Evolutionary conservation across 2,113 vertebrate genomes (phyloP).

Genomic region (Egretta garzetta): DNA sequence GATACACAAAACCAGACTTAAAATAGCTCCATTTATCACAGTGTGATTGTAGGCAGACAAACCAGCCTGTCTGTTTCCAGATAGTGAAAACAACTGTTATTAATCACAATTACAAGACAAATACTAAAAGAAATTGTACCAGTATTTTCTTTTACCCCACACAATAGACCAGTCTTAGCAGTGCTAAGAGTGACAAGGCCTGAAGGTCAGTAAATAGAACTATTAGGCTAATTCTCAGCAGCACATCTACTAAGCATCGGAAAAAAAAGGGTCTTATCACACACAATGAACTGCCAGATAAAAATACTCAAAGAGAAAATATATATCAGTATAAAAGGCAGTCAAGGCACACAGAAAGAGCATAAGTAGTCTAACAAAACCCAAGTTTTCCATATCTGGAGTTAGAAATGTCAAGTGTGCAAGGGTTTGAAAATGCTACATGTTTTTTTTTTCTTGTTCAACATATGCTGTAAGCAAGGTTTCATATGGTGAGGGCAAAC

Average conservation of each 20-base stretch:
- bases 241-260: conserved; percentile 44
- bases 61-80: conserved; percentile 92
- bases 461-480: not conserved
- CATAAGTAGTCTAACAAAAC: not conserved
- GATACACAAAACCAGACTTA: conserved; percentile 90
- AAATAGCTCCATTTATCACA: conserved; percentile 97
- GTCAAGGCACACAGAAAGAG: not conserved
- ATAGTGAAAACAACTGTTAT: conserved; percentile 92
- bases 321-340: not conserved
- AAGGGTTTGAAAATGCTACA: not conserved
- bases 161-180: conserved; percentile 67
- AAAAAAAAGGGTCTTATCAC: conserved; percentile 27
- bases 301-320: not conserved
- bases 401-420: not conserved
- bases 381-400: not conserved
- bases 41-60: conserved; percentile 96
- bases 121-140: conserved; percentile 82
- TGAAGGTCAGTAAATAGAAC: conserved; percentile 86
- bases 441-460: not conserved
- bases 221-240: conserved; percentile 75
- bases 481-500: conserved; percentile 7
- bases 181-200: conserved; percentile 75
- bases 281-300: not conserved
- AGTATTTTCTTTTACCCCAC: conserved; percentile 77
- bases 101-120: conserved; percentile 99